Evolutionary conservation across 2,888 invertebrate species (phyloP).

Genomic region (Lamellibrachia satsuma): DNA sequence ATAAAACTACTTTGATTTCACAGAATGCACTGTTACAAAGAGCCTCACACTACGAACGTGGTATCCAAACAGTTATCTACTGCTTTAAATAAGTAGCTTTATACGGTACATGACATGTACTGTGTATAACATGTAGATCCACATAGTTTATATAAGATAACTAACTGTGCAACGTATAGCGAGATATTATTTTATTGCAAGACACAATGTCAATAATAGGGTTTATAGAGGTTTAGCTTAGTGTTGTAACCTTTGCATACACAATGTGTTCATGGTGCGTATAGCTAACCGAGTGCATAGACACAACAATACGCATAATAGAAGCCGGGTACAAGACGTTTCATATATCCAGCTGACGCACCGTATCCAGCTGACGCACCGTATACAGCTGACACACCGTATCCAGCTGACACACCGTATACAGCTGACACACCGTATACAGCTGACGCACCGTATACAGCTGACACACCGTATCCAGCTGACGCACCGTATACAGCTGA

Average conservation of each 20-base stretch:
- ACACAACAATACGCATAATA: not conserved
- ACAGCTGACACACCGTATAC: too few species aligned
- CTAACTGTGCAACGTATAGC: not conserved
- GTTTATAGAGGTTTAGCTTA: not conserved
- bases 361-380: too few species aligned
- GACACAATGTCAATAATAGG: not conserved
- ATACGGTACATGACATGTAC: not conserved
- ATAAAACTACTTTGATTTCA: not conserved
- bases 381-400: not conserved
- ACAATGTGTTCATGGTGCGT: not conserved
- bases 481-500: too few species aligned
- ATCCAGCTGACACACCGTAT: not conserved
- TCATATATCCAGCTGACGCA: not conserved
- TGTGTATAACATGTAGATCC: not conserved
- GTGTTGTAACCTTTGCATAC: not conserved
- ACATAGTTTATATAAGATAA: not conserved
- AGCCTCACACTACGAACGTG: not conserved
- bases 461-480: too few species aligned
- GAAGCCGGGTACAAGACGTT: not conserved
- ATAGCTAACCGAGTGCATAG: not conserved
- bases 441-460: not conserved
- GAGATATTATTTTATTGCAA: not conserved
- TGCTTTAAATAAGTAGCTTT: not conserved
- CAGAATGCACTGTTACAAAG: not conserved
- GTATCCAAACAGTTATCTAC: not conserved